These are phyloP conservation scores for Macrosoma leucophasiata DNA, from an alignment of 2,888 invertebrate species.

Conservation along the genomic window DNA sequence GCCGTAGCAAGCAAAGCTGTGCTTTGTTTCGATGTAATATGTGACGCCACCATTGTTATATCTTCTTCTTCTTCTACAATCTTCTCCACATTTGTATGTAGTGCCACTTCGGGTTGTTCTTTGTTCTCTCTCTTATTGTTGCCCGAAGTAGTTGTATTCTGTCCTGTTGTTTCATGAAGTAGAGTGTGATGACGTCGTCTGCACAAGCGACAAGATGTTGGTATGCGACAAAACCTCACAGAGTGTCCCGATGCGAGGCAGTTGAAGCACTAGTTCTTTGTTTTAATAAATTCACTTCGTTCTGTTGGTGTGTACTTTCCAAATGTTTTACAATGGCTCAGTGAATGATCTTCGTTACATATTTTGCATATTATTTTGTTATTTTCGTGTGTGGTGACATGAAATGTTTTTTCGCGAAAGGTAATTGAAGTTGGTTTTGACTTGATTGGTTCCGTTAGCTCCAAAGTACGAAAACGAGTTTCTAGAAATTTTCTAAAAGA, in stretches of 20 bases:
- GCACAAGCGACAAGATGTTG: constrained; percentile 25
- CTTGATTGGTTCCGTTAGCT: constrained; percentile 3
- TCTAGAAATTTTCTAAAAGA: constrained; percentile 7
- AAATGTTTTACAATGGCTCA: constrained; percentile 26
- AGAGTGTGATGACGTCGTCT: constrained; percentile 26
- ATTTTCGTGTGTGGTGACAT: constrained; percentile 7
- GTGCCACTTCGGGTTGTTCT: constrained; percentile 3
- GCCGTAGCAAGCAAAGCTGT: constrained; percentile 27
- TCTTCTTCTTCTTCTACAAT: constrained; percentile 12
- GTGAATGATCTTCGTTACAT: constrained; percentile 4
- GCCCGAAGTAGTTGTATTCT: constrained; percentile 3
- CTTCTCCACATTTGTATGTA: neutral
- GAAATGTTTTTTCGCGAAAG: constrained; percentile 14
- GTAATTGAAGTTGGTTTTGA: constrained; percentile 1
- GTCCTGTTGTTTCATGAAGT: constrained; percentile 20
- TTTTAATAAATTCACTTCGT: constrained; percentile 21
- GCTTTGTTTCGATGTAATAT: constrained; percentile 10
- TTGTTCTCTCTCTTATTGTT: constrained; percentile 3
- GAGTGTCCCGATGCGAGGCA: constrained; percentile 25
- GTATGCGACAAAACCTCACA: constrained; percentile 17
- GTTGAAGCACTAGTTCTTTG: constrained; percentile 25
- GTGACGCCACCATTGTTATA: constrained; percentile 12
- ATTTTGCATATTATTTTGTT: constrained; percentile 3
- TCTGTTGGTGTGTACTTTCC: constrained; percentile 17
- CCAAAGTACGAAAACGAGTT: constrained; percentile 5